Evolutionary conservation across 2,797 vertebrate species (phyloP).

Genomic region (Eutrigla gurnardus): DNA sequence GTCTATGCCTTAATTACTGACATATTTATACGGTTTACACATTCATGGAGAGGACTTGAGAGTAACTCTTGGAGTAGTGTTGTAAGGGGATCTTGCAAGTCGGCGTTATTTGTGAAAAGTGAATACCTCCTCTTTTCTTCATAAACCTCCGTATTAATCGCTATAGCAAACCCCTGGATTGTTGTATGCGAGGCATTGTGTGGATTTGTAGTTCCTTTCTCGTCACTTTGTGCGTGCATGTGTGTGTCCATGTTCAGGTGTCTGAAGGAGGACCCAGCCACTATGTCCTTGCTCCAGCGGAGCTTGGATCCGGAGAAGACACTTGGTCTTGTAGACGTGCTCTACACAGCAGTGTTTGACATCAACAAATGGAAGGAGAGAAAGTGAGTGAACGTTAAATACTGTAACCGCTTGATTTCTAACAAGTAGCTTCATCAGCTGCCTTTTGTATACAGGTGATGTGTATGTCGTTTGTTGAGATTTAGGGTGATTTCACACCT

Average conservation of each 20-base stretch:
- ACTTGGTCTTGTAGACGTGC: conserved; percentile 94
- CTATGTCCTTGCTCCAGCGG: conserved; percentile 97
- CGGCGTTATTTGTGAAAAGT: neutral
- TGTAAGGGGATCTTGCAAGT: neutral
- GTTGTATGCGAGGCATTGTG: conserved; percentile 22
- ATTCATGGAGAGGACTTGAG: neutral
- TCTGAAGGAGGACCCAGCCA: conserved; percentile 98
- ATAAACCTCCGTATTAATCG: conserved; percentile 20
- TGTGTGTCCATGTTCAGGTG: conserved; percentile 84
- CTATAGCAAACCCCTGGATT: conserved; percentile 18
- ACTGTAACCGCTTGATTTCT: neutral
- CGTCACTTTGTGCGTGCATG: conserved; percentile 25
- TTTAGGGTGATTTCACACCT: neutral
- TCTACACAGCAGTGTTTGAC: conserved; percentile 96
- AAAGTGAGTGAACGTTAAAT: conserved; percentile 85
- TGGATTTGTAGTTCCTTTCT: conserved; percentile 18
- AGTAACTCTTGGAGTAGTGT: neutral
- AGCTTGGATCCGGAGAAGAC: conserved; percentile 98
- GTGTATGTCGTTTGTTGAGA: neutral
- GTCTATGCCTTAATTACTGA: neutral
- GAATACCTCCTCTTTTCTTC: conserved; percentile 14
- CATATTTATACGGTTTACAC: neutral
- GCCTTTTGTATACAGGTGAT: neutral
- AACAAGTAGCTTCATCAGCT: neutral
- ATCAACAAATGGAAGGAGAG: conserved; percentile 94